phyloP scores from a whole-genome alignment of 2,888 invertebrate genomes.

The Slavum lentiscoides region DNA sequence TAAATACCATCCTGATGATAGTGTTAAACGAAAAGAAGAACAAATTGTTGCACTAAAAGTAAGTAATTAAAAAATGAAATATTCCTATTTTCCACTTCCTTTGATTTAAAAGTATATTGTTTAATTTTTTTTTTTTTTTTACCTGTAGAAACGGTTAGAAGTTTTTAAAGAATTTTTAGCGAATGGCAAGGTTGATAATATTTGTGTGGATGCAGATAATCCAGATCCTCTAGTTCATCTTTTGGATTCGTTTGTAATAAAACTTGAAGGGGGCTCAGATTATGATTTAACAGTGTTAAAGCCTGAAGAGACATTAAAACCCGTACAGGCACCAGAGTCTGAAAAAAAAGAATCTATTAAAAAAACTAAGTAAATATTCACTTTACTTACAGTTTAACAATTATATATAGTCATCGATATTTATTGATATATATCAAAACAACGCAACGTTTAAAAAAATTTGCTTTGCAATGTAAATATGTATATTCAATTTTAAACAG shows the following conservation, averaged over 20 bases:
- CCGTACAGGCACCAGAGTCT: not conserved
- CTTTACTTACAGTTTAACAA: not conserved
- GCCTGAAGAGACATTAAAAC: constrained; percentile 21
- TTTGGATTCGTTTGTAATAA: constrained; percentile 94
- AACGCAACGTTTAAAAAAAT: no score
- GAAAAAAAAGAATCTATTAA: constrained; percentile 28
- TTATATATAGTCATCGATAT: not conserved
- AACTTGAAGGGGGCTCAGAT: constrained; percentile 89
- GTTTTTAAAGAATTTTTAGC: constrained; percentile 86
- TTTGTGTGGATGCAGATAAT: constrained; percentile 84
- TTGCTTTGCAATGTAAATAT: no score
- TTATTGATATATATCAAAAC: no score
- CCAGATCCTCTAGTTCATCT: constrained; percentile 79
- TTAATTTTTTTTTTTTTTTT: constrained; percentile 53
- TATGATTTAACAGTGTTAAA: constrained; percentile 87
- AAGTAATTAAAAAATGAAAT: constrained; percentile 55
- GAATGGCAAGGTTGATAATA: constrained; percentile 72
- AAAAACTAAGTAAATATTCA: constrained; percentile 8
- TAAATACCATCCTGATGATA: constrained; percentile 98
- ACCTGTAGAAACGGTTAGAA: constrained; percentile 76
- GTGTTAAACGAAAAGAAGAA: constrained; percentile 85
- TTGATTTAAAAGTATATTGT: constrained; percentile 14
- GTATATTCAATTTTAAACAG: no score
- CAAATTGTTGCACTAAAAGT: constrained; percentile 80
- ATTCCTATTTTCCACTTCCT: not conserved